These are phyloP conservation scores for Morone saxatilis DNA, from an alignment of 2,113 vertebrate species.

Conservation along the genomic window DNA sequence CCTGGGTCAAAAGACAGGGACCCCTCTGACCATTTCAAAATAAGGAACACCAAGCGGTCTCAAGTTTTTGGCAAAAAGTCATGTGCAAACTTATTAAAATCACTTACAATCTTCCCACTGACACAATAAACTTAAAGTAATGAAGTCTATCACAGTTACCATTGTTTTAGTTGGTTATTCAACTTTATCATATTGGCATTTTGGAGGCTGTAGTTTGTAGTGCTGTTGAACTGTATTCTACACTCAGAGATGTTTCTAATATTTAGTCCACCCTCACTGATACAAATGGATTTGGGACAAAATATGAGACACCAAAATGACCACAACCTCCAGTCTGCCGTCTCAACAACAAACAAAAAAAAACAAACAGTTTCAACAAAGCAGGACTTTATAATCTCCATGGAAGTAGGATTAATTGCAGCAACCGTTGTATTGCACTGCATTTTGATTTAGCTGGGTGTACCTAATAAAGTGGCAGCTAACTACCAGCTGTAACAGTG, in stretches of 20 bases:
- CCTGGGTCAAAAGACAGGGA: background rate
- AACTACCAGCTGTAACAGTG: background rate
- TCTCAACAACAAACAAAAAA: too few species aligned
- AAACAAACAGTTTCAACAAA: background rate
- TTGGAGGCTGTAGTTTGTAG: background rate
- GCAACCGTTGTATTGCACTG: too few species aligned
- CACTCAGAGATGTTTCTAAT: background rate
- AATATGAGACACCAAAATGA: background rate
- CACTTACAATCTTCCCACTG: background rate
- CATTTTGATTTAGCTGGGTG: background rate
- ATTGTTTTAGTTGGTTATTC: background rate
- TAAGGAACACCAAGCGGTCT: background rate
- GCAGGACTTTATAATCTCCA: background rate
- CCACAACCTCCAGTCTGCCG: too few species aligned
- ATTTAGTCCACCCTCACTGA: background rate
- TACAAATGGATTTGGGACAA: background rate
- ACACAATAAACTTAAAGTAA: background rate
- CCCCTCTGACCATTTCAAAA: conserved; percentile 2
- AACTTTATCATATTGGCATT: background rate
- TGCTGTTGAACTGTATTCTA: background rate
- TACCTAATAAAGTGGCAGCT: background rate
- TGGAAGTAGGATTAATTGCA: background rate
- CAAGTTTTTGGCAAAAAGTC: conserved; percentile 4
- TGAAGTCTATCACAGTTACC: background rate
- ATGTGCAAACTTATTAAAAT: background rate